phyloP scores from a whole-genome alignment of 2,113 vertebrate species.

The Stomatorhinus ivindoensis region DNA sequence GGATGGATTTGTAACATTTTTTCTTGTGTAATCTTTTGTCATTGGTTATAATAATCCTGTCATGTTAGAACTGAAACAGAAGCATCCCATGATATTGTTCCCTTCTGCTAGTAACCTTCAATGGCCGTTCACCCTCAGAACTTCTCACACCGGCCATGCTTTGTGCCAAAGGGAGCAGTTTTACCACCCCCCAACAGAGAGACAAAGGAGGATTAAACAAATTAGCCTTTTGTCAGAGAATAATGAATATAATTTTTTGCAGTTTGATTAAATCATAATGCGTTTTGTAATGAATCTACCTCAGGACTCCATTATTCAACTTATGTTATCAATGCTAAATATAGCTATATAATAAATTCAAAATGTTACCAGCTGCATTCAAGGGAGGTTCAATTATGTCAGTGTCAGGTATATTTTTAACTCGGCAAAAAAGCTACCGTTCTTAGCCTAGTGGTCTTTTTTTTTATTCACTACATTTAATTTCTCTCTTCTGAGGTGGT shows the following conservation, averaged over 20 bases:
- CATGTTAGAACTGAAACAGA: not conserved
- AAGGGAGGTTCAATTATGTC: conserved; percentile 42
- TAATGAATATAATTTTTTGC: conserved; percentile 55
- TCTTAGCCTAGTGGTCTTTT: conserved; percentile 39
- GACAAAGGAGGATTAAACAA: conserved; percentile 40
- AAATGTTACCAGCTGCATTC: conserved; percentile 49
- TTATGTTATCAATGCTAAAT: conserved; percentile 62
- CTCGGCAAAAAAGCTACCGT: conserved; percentile 39
- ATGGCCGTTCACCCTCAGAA: conserved; percentile 21
- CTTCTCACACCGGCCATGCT: conserved; percentile 18
- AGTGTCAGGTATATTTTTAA: conserved; percentile 61
- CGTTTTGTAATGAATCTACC: conserved; percentile 62
- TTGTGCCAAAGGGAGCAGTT: conserved; percentile 21
- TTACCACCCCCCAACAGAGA: conserved; percentile 24
- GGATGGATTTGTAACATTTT: not conserved
- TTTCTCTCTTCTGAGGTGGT: conserved; percentile 45
- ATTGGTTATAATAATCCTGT: not conserved
- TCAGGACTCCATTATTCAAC: conserved; percentile 56
- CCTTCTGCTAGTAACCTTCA: not conserved
- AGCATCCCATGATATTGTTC: not conserved
- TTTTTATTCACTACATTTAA: conserved; percentile 46
- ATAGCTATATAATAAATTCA: conserved; percentile 67
- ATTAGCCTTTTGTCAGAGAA: conserved; percentile 50
- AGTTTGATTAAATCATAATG: conserved; percentile 70
- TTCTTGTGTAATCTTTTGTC: not conserved